phyloP scores from a whole-genome alignment of 2,888 invertebrate genomes.

The Spialia ferax region DNA sequence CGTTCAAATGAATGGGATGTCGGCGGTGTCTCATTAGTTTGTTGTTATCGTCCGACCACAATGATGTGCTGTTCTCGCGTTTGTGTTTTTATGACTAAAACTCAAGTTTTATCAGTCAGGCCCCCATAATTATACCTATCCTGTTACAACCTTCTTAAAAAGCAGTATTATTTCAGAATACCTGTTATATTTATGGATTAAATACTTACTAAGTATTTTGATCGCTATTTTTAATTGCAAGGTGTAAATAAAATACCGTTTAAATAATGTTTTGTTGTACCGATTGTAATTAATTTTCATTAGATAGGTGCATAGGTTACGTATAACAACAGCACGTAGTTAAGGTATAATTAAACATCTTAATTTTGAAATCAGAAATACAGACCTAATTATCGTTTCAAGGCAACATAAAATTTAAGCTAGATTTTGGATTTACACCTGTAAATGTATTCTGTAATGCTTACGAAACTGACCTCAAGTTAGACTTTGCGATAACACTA shows the following conservation, averaged over 20 bases:
- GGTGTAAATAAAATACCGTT: no score
- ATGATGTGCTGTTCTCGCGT: conserved; percentile 69
- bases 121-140: background rate
- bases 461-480: conserved; percentile 37
- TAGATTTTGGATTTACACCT: conserved; percentile 16
- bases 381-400: conserved; percentile 13
- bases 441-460: conserved; percentile 13
- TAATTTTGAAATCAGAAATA: conserved; percentile 21
- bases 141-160: conserved; percentile 6
- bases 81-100: conserved; percentile 58
- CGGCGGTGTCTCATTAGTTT: conserved; percentile 51
- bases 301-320: no score
- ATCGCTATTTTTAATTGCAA: no score
- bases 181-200: no score
- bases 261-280: no score
- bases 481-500: conserved; percentile 18
- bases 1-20: conserved; percentile 34
- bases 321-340: no score
- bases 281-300: no score
- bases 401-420: conserved; percentile 16
- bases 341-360: background rate
- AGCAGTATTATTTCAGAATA: no score
- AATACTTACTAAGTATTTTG: no score
- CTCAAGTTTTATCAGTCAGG: conserved; percentile 24
- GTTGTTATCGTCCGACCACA: conserved; percentile 51